Conservation (phyloP, 2,888 invertebrate genomes). For the Diaphora mendica region DNA sequence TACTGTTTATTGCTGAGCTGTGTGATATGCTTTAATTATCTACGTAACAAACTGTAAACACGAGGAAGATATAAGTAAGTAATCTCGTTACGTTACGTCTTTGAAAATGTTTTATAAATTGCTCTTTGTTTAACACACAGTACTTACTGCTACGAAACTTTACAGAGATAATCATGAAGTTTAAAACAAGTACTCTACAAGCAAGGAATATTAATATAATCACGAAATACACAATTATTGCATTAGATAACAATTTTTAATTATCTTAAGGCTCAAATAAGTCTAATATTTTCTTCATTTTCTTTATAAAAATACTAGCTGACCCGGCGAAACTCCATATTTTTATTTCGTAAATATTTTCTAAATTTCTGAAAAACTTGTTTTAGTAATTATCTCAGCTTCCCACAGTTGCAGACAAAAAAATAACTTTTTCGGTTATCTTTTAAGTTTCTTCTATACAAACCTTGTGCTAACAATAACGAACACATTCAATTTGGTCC, state of each 20-base stretch:
- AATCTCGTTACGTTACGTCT: neutral
- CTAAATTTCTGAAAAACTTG: too few species aligned
- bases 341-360: too few species aligned
- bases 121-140: neutral
- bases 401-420: too few species aligned
- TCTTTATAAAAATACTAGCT: too few species aligned
- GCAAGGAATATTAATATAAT: neutral
- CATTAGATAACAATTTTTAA: neutral
- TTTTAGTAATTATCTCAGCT: too few species aligned
- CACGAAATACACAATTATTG: neutral
- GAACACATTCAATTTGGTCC: too few species aligned
- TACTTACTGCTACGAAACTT: neutral
- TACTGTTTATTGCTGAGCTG: slow-evolving; percentile 24
- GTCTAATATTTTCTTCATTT: too few species aligned
- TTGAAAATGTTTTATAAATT: neutral
- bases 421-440: too few species aligned
- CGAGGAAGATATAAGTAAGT: slow-evolving; percentile 2
- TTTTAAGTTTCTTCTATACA: too few species aligned
- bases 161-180: neutral
- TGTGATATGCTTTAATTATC: slow-evolving; percentile 39
- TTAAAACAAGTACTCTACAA: neutral
- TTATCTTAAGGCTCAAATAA: neutral
- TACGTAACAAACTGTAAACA: slow-evolving; percentile 29
- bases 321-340: too few species aligned
- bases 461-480: too few species aligned